Conservation (phyloP, 2,797 vertebrate genomes). For the Ficedula albicollis region DNA sequence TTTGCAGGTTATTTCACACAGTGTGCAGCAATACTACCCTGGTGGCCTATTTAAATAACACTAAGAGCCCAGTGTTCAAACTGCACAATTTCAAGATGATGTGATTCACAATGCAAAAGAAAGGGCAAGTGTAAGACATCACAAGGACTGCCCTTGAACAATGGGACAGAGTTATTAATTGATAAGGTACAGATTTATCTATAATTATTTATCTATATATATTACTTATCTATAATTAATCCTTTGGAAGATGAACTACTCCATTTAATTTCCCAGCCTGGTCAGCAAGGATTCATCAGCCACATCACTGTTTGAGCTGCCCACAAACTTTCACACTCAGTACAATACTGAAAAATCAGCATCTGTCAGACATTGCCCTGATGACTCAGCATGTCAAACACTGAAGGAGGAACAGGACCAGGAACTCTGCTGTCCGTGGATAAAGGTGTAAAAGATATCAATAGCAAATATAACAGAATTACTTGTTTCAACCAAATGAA, state of each 20-base stretch:
- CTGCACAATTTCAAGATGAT: neutral
- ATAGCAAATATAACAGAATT: neutral
- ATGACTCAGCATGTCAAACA: neutral
- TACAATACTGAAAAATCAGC: neutral
- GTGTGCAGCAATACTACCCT: neutral
- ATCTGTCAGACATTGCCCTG: neutral
- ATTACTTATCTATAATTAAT: neutral
- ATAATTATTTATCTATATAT: neutral
- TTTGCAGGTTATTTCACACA: neutral
- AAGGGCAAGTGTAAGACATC: neutral
- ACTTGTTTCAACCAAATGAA: neutral
- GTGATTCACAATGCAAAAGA: neutral
- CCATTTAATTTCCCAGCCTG: neutral
- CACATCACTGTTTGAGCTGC: neutral
- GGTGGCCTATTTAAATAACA: neutral
- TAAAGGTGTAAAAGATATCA: neutral
- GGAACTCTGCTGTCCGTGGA: neutral
- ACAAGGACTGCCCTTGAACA: neutral
- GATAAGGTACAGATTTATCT: neutral
- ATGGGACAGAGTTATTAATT: neutral
- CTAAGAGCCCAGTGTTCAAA: neutral
- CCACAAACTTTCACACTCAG: neutral
- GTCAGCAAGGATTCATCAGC: neutral
- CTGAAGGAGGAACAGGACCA: neutral
- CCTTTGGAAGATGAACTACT: neutral